phyloP scores from a whole-genome alignment of 2,888 invertebrate species.

The Gari tellinella region DNA sequence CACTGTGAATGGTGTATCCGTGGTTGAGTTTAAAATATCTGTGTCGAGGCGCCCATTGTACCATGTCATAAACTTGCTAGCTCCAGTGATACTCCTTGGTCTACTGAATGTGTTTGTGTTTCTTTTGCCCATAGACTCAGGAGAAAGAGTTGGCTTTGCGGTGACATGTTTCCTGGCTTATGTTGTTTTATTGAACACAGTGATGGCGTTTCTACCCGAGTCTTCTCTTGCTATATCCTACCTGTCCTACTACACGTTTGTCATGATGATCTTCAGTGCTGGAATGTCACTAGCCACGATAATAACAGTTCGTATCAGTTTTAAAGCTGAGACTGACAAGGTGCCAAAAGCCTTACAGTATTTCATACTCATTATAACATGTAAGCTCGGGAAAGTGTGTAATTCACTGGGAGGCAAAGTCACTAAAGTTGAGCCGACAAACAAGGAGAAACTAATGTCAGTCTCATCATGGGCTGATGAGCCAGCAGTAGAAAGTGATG shows the following conservation, averaged over 20 bases:
- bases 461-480: background rate
- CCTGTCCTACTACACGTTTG: conserved; percentile 51
- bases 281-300: conserved; percentile 39
- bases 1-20: conserved; percentile 11
- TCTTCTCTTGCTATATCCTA: conserved; percentile 43
- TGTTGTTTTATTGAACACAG: conserved; percentile 45
- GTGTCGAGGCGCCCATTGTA: conserved; percentile 27
- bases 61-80: conserved; percentile 34
- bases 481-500: background rate
- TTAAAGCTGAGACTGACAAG: conserved; percentile 27
- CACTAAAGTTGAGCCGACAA: background rate
- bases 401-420: background rate
- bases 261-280: conserved; percentile 57
- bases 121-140: conserved; percentile 35
- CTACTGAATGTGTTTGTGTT: conserved; percentile 39
- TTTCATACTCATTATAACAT: background rate
- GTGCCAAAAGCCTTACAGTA: background rate
- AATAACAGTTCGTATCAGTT: conserved; percentile 42
- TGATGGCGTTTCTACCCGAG: conserved; percentile 43
- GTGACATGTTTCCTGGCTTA: conserved; percentile 54
- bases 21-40: conserved; percentile 20
- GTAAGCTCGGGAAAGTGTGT: background rate
- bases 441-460: background rate
- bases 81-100: conserved; percentile 25
- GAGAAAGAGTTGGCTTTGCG: conserved; percentile 50